A percentile compares a stretch with the other conserved stretches of the same genome.
Conservation (phyloP, 2,888 invertebrate genomes). For the Emmelina monodactyla region DNA sequence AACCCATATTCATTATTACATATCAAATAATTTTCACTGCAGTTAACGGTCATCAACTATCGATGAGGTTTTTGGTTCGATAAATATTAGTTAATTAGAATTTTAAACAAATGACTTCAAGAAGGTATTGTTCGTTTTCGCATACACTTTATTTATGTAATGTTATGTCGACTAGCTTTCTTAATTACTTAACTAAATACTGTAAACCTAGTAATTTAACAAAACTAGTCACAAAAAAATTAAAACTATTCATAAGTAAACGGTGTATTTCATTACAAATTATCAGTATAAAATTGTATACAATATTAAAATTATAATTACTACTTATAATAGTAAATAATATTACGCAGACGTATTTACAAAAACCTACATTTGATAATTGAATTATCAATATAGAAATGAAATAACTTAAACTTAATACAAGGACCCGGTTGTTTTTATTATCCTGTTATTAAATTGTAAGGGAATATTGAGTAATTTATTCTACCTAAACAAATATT, state of each 20-base stretch:
- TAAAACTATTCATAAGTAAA: conserved; percentile 33
- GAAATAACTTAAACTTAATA: not conserved
- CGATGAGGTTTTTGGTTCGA: too few relatives aligned
- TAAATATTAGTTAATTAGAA: too few relatives aligned
- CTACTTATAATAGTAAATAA: conserved; percentile 13
- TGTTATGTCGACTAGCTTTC: conserved; percentile 63
- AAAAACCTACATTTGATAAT: conserved; percentile 19
- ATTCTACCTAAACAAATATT: too few relatives aligned
- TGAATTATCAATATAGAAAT: too few relatives aligned
- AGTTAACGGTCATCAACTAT: too few relatives aligned
- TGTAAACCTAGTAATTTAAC: conserved; percentile 55
- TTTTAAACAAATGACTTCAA: too few relatives aligned
- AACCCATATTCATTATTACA: too few relatives aligned
- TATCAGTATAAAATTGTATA: conserved; percentile 32
- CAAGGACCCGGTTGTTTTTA: not conserved
- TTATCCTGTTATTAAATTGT: not conserved
- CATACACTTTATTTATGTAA: too few relatives aligned
- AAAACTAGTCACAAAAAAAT: conserved; percentile 53
- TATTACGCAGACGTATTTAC: conserved; percentile 34
- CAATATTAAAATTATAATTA: conserved; percentile 32
- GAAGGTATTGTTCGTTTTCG: too few relatives aligned
- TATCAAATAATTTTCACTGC: too few relatives aligned
- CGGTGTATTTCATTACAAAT: conserved; percentile 35
- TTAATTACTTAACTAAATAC: conserved; percentile 53
- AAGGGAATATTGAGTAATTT: too few relatives aligned